These are phyloP conservation scores for Acanthosepion lycidas DNA, from an alignment of 2,888 invertebrate genomes.

Conservation along the genomic window DNA sequence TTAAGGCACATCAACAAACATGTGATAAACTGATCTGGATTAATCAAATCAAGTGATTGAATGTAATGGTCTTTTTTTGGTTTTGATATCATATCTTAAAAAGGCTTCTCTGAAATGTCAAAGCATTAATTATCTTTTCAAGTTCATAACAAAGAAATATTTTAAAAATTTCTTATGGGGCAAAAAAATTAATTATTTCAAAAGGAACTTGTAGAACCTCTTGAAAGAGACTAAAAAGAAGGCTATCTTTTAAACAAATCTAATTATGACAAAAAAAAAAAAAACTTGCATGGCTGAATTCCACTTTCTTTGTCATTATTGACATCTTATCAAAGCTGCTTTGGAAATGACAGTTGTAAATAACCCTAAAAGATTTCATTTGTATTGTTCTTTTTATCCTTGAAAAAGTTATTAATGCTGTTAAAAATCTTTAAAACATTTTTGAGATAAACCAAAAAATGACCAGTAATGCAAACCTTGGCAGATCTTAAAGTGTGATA, in stretches of 20 bases:
- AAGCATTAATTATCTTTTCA: not conserved
- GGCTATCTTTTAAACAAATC: too few relatives aligned
- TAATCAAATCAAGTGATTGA: not conserved
- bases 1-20: not conserved
- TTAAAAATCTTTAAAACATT: not conserved
- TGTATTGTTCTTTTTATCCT: not conserved
- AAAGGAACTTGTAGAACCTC: too few relatives aligned
- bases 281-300: too few relatives aligned
- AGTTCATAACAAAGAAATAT: not conserved
- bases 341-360: not conserved
- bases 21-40: not conserved
- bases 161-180: too few relatives aligned
- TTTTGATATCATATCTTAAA: not conserved
- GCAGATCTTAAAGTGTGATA: not conserved
- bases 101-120: not conserved
- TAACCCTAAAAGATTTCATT: not conserved
- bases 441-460: not conserved
- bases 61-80: slow-evolving; percentile 11
- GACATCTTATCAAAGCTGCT: too few relatives aligned
- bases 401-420: not conserved
- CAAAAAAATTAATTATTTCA: too few relatives aligned
- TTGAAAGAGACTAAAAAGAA: too few relatives aligned
- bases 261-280: too few relatives aligned
- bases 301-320: too few relatives aligned
- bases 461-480: not conserved